Evolutionary conservation across 2,888 invertebrate genomes (phyloP).

Genomic region (Ditula angustiorana): DNA sequence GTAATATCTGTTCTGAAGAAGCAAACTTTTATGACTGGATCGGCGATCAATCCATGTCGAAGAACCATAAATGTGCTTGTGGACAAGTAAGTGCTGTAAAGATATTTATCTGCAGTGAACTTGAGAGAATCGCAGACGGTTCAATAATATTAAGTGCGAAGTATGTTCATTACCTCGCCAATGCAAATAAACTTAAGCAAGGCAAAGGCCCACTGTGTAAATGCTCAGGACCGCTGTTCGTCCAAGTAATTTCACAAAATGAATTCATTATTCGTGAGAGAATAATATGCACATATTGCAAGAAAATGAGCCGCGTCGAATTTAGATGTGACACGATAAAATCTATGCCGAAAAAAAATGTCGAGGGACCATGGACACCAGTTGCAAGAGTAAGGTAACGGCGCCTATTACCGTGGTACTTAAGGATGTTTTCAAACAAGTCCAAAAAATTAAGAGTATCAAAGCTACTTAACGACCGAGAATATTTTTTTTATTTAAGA

Average conservation of each 20-base stretch:
- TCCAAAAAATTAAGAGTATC: too few relatives aligned
- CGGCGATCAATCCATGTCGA: not conserved
- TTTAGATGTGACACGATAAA: conserved; percentile 5
- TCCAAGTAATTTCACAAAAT: conserved; percentile 2
- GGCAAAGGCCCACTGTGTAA: conserved; percentile 4
- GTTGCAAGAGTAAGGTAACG: conserved; percentile 5
- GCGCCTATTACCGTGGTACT: too few relatives aligned
- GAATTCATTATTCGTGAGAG: too few relatives aligned
- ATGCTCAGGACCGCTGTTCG: too few relatives aligned
- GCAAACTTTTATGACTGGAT: not conserved
- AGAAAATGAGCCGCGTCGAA: conserved; percentile 9
- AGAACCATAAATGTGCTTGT: not conserved
- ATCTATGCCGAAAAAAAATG: conserved; percentile 1
- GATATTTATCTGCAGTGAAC: not conserved
- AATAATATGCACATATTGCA: conserved; percentile 7
- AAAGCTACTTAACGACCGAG: too few relatives aligned
- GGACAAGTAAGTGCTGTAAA: not conserved
- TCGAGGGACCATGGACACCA: conserved; percentile 5
- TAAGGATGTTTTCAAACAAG: too few relatives aligned
- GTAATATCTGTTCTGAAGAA: not conserved
- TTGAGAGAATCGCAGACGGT: not conserved
- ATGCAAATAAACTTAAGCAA: conserved; percentile 5
- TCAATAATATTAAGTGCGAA: not conserved
- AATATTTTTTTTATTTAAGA: too few relatives aligned
- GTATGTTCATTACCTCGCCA: conserved; percentile 4